These are phyloP conservation scores for Diorhabda carinulata DNA, from an alignment of 1,140 invertebrate genomes.

Conservation along the genomic window DNA sequence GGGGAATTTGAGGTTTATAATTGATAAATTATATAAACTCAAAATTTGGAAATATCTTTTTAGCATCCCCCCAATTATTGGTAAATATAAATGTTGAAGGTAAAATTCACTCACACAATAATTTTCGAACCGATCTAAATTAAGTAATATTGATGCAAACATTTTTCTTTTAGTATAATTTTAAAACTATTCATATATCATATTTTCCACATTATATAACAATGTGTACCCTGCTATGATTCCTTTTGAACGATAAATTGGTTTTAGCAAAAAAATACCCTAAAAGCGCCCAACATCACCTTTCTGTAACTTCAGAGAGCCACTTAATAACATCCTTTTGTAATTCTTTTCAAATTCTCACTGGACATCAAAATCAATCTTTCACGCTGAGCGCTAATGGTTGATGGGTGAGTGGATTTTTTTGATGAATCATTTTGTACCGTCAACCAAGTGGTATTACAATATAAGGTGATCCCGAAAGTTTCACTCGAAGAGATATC, in stretches of 20 bases:
- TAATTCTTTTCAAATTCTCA: constrained; percentile 3
- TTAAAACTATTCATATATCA: background rate
- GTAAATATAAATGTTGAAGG: too few species aligned
- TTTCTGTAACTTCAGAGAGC: background rate
- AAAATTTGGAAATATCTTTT: too few species aligned
- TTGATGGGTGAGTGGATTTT: background rate
- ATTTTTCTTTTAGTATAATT: background rate
- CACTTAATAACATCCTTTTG: background rate
- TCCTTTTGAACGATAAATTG: background rate
- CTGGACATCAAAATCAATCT: background rate
- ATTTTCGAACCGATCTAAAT: too few species aligned
- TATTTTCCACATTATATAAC: background rate
- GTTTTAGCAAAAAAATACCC: background rate
- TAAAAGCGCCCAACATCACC: background rate
- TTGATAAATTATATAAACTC: too few species aligned
- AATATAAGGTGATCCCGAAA: background rate
- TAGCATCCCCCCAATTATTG: too few species aligned
- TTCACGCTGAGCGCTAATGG: background rate
- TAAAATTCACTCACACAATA: too few species aligned
- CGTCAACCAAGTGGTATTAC: background rate
- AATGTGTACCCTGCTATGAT: background rate
- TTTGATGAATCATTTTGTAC: background rate
- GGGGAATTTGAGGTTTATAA: too few species aligned
- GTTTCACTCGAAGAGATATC: background rate
- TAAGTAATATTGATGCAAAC: too few species aligned